Conservation (phyloP, 2,113 vertebrate genomes). For the Sisor rabdophorus region DNA sequence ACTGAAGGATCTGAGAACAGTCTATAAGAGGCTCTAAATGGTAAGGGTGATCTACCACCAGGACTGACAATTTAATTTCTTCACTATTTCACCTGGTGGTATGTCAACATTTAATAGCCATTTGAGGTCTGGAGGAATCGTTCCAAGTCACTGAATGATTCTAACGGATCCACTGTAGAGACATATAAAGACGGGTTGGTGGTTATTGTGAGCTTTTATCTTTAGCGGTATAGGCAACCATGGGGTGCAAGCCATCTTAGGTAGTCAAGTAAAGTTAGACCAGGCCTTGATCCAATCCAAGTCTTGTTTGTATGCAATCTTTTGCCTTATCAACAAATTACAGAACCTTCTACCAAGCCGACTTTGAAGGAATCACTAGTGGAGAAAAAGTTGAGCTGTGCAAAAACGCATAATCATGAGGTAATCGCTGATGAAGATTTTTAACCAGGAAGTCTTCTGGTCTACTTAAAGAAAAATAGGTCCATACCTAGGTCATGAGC, state of each 20-base stretch:
- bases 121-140: neutral
- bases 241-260: neutral
- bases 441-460: too few species aligned
- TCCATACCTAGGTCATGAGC: too few species aligned
- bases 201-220: neutral
- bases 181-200: neutral
- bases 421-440: neutral
- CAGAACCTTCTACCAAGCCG: neutral
- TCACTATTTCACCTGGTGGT: neutral
- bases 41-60: neutral
- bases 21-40: neutral
- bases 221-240: neutral
- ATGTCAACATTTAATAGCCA: neutral
- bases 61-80: neutral
- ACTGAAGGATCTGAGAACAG: neutral
- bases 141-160: neutral
- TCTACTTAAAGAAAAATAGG: too few species aligned
- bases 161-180: neutral
- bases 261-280: neutral
- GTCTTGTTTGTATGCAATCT: neutral
- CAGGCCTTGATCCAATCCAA: too few species aligned
- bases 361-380: neutral
- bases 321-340: neutral
- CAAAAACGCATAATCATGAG: neutral
- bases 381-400: neutral